Percentiles rank a stretch among this genome's conserved stretches.
Conservation (phyloP, 2,113 vertebrate species). For the Actenoides lindsayi region DNA sequence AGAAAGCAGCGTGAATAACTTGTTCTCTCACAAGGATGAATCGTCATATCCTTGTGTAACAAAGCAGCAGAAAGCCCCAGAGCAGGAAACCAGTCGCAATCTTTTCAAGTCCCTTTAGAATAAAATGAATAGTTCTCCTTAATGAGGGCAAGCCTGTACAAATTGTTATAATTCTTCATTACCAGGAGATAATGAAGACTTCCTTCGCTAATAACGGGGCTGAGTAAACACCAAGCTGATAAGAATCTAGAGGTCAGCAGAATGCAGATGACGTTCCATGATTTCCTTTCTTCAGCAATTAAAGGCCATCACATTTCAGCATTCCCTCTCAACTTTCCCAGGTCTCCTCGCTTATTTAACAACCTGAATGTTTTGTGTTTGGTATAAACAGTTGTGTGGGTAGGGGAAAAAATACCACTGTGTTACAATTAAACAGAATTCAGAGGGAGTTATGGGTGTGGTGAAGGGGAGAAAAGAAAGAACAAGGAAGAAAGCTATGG, state of each 20-base stretch:
- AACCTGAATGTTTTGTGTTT: neutral
- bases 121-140: neutral
- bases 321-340: slow-evolving; percentile 3
- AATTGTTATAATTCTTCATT: slow-evolving; percentile 13
- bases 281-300: slow-evolving; percentile 39
- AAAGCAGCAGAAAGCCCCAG: neutral
- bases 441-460: neutral
- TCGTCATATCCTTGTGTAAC: neutral
- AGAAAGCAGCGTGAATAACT: neutral
- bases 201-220: neutral
- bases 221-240: slow-evolving; percentile 35
- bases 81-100: neutral
- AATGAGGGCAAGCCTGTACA: slow-evolving; percentile 13
- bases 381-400: slow-evolving; percentile 16
- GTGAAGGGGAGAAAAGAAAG: neutral
- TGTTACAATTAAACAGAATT: slow-evolving; percentile 4
- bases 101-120: neutral
- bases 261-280: slow-evolving; percentile 2
- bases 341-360: slow-evolving; percentile 39
- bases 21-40: neutral
- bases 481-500: slow-evolving; percentile 29
- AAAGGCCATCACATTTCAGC: neutral
- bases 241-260: slow-evolving; percentile 49
- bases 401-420: neutral
- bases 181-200: slow-evolving; percentile 39